Conservation (phyloP, 2,797 vertebrate genomes). For the Platyrinchus mystaceus region DNA sequence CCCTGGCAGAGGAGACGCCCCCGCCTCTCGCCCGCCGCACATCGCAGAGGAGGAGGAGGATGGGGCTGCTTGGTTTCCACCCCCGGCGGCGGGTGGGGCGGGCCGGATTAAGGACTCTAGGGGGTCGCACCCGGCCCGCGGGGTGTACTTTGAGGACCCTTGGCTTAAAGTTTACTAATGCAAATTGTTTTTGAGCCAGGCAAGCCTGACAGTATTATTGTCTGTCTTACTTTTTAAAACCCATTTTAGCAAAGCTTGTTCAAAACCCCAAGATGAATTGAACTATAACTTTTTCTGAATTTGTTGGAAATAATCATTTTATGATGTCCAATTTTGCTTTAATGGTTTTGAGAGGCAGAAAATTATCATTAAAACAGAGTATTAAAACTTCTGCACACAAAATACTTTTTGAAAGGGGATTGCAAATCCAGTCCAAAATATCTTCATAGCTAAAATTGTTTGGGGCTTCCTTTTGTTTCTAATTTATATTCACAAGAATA, state of each 20-base stretch:
- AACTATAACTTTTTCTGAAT: neutral
- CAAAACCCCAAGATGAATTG: neutral
- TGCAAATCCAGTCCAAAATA: neutral
- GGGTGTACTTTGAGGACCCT: too few relatives aligned
- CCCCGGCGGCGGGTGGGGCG: too few relatives aligned
- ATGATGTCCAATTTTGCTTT: neutral
- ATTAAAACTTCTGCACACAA: neutral
- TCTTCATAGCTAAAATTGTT: neutral
- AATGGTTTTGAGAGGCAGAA: slow-evolving; percentile 10
- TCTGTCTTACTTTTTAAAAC: neutral
- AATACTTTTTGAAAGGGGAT: neutral
- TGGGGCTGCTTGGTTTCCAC: too few relatives aligned
- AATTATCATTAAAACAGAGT: neutral
- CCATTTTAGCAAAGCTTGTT: neutral
- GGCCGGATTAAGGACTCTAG: too few relatives aligned
- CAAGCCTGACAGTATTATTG: neutral
- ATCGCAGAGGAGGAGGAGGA: too few relatives aligned
- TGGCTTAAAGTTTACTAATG: neutral
- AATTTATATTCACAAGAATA: neutral
- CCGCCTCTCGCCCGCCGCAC: too few relatives aligned
- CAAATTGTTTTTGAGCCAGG: neutral
- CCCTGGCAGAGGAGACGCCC: too few relatives aligned
- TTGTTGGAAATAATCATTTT: neutral
- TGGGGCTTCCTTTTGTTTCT: neutral
- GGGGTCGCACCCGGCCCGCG: too few relatives aligned